Conservation (phyloP, 2,797 vertebrate genomes). For the Emydoidea blandingii region DNA sequence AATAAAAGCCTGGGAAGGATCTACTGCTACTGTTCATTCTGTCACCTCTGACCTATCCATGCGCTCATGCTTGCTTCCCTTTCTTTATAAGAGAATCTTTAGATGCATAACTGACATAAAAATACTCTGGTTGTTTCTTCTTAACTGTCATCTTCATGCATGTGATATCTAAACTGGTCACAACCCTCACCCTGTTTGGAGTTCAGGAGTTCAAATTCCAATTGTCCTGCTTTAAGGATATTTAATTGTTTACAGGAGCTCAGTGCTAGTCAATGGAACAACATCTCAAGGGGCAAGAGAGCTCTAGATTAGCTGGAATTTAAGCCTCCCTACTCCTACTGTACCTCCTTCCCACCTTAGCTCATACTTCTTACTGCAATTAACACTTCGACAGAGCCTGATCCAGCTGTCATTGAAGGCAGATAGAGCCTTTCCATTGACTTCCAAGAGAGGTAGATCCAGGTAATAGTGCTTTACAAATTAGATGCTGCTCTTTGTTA, state of each 20-base stretch:
- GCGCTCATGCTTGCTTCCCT: neutral
- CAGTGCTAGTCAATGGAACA: neutral
- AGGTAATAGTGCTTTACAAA: neutral
- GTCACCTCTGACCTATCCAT: neutral
- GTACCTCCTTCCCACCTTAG: neutral
- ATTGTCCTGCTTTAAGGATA: accelerated
- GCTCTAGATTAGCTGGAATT: neutral
- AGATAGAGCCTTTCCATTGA: neutral
- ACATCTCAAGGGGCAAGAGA: neutral
- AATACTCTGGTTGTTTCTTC: neutral
- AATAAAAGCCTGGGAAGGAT: neutral
- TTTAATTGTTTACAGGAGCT: neutral
- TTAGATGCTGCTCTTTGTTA: neutral
- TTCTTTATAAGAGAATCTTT: neutral
- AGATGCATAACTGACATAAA: accelerated
- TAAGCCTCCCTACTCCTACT: neutral
- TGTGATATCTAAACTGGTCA: neutral
- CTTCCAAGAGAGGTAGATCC: neutral
- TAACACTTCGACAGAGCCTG: neutral
- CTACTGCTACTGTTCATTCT: neutral
- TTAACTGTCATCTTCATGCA: accelerated
- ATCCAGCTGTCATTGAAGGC: neutral
- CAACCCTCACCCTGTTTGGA: neutral
- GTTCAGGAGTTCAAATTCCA: neutral
- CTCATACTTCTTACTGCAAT: neutral